Conservation (phyloP, 1,140 invertebrate genomes). For the Pseudomyrmex cubaensis region DNA sequence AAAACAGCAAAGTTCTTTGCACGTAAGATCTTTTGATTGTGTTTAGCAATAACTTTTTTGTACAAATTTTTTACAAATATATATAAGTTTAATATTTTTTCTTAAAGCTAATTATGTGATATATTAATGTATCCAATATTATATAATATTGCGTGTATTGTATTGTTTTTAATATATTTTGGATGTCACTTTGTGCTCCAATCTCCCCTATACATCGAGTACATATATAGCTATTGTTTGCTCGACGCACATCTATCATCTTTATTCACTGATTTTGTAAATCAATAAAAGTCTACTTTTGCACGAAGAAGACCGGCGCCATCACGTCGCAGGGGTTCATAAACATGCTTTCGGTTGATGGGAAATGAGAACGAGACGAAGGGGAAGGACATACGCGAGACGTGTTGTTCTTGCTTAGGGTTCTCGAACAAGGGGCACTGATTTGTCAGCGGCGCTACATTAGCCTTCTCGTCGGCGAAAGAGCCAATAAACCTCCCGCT, state of each 20-base stretch:
- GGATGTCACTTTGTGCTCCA: too few species aligned
- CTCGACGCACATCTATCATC: constrained; percentile 1
- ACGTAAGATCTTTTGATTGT: too few species aligned
- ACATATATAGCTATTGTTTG: not conserved
- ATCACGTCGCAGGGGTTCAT: constrained; percentile 1
- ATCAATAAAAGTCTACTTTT: not conserved
- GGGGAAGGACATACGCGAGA: not conserved
- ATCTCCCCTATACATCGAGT: not conserved
- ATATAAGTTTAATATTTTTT: too few species aligned
- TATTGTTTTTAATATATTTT: too few species aligned
- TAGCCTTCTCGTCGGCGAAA: constrained; percentile 38
- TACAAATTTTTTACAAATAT: too few species aligned
- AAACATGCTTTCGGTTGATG: constrained; percentile 30
- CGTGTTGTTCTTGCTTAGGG: constrained; percentile 52
- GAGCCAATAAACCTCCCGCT: constrained; percentile 53
- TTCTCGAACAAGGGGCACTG: constrained; percentile 14
- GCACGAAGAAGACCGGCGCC: not conserved
- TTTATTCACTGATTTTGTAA: constrained; percentile 1
- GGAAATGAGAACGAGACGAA: constrained; percentile 22
- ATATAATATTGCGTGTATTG: too few species aligned
- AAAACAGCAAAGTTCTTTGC: too few species aligned
- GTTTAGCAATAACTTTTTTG: too few species aligned
- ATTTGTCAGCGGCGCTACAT: constrained; percentile 62
- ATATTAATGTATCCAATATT: too few species aligned
- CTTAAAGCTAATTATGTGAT: too few species aligned